A percentile compares a stretch with the other conserved stretches of the same genome.
phyloP scores from a whole-genome alignment of 2,113 vertebrate species.

The Eupsittula cactorum region DNA sequence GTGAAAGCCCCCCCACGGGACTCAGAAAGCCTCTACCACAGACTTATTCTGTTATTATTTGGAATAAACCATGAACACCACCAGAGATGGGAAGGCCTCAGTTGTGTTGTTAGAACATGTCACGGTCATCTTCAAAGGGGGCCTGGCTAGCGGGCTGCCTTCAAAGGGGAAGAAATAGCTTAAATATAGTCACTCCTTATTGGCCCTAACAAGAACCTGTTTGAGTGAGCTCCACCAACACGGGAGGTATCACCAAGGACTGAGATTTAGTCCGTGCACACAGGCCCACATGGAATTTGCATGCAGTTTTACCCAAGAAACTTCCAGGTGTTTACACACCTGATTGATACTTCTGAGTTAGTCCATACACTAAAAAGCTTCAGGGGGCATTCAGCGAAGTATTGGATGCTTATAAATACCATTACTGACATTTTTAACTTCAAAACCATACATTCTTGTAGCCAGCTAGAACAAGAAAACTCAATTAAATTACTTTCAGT shows the following conservation, averaged over 20 bases:
- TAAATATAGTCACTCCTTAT: not conserved
- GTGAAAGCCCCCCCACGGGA: not conserved
- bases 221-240: not conserved
- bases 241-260: not conserved
- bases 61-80: not conserved
- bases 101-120: not conserved
- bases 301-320: not conserved
- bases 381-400: not conserved
- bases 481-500: not conserved
- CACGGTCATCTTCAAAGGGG: fast-evolving
- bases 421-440: not conserved
- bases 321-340: not conserved
- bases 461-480: not conserved
- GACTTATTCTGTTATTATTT: not conserved
- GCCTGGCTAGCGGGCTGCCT: not conserved
- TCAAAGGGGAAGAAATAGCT: not conserved
- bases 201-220: not conserved
- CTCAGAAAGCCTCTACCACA: not conserved
- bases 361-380: not conserved
- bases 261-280: not conserved
- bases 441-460: not conserved
- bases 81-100: not conserved
- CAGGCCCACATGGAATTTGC: not conserved
- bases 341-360: not conserved
- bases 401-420: not conserved